A percentile compares a stretch with the other conserved stretches of the same genome.
Evolutionary conservation across 2,113 vertebrate species (phyloP).

Genomic region (Odontophorus gujanensis): DNA sequence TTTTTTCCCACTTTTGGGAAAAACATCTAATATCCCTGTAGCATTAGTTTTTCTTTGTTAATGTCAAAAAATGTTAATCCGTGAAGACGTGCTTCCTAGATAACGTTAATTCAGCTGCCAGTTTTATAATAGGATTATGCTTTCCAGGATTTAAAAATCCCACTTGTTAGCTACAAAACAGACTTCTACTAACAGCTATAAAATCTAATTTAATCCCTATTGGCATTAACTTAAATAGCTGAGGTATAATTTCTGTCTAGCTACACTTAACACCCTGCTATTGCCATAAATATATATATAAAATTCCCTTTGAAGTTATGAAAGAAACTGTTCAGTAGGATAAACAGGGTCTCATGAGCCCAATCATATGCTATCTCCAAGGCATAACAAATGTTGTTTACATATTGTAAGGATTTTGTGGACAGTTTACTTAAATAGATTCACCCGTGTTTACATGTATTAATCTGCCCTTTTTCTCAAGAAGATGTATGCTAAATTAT

Average conservation of each 20-base stretch:
- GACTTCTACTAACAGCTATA: slow-evolving; percentile 80
- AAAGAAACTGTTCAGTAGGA: slow-evolving; percentile 77
- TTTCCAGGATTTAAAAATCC: slow-evolving; percentile 84
- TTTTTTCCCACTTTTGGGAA: slow-evolving; percentile 69
- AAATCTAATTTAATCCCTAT: slow-evolving; percentile 83
- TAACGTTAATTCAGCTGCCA: slow-evolving; percentile 82
- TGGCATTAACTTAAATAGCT: slow-evolving; percentile 81
- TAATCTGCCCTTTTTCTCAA: slow-evolving; percentile 75
- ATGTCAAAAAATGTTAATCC: slow-evolving; percentile 80
- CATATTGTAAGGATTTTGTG: slow-evolving; percentile 76
- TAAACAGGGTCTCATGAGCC: slow-evolving; percentile 77
- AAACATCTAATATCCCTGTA: slow-evolving; percentile 77
- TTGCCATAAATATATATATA: slow-evolving; percentile 79
- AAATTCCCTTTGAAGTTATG: slow-evolving; percentile 81
- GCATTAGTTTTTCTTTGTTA: slow-evolving; percentile 80
- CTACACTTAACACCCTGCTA: slow-evolving; percentile 79
- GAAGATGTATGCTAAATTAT: slow-evolving; percentile 70
- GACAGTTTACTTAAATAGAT: slow-evolving; percentile 80
- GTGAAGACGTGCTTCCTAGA: slow-evolving; percentile 76
- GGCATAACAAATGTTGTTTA: slow-evolving; percentile 84
- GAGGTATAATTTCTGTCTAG: slow-evolving; percentile 80
- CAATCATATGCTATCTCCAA: slow-evolving; percentile 78
- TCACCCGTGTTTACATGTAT: slow-evolving; percentile 75
- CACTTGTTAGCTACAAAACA: slow-evolving; percentile 83
- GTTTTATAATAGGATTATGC: slow-evolving; percentile 85